Conservation (phyloP, 2,888 invertebrate species). For the Globia sparganii region DNA sequence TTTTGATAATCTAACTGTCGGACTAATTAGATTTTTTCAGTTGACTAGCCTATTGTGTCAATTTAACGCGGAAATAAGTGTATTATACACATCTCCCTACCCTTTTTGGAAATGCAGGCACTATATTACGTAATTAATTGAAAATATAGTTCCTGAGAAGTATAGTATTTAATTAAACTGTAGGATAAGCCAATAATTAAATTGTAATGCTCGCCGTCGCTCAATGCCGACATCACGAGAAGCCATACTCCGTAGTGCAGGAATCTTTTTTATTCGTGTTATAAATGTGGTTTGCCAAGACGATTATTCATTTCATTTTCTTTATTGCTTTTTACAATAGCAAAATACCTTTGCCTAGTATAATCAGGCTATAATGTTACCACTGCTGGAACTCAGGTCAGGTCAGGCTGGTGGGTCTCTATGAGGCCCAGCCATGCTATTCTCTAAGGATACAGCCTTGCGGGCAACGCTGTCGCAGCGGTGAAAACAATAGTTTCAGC, state of each 20-base stretch:
- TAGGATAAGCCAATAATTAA: constrained; percentile 18
- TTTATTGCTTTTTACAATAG: background rate
- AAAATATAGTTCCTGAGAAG: constrained; percentile 3
- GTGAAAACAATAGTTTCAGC: too few relatives aligned
- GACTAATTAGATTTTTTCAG: too few relatives aligned
- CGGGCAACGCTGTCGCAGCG: too few relatives aligned
- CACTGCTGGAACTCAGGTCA: too few relatives aligned
- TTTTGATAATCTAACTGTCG: too few relatives aligned
- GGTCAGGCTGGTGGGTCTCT: too few relatives aligned
- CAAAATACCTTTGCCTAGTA: too few relatives aligned
- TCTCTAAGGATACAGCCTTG: too few relatives aligned
- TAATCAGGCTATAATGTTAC: too few relatives aligned
- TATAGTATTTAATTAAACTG: constrained; percentile 15
- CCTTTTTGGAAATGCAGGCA: background rate
- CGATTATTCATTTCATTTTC: background rate
- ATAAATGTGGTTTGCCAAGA: background rate
- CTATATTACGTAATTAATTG: background rate
- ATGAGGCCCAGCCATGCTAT: too few relatives aligned
- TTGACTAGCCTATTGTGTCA: too few relatives aligned
- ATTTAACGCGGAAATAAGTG: background rate
- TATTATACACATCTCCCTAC: background rate
- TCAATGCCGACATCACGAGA: background rate
- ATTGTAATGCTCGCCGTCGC: background rate
- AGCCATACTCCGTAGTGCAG: background rate
- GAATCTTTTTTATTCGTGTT: constrained; percentile 1